These are phyloP conservation scores for Discoglossus pictus DNA, from an alignment of 2,797 vertebrate species.

Conservation along the genomic window DNA sequence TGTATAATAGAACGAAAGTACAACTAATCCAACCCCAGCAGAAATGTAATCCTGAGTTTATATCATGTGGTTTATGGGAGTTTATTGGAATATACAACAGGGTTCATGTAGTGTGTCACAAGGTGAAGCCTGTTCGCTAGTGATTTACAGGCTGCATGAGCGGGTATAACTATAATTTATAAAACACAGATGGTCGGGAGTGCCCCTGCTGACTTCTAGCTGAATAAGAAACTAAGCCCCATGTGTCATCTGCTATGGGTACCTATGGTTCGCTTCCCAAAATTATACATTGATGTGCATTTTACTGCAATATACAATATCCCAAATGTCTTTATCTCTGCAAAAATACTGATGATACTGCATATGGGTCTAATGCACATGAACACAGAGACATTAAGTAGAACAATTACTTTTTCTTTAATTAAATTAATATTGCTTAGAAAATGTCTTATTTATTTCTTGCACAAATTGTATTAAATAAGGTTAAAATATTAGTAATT, in stretches of 20 bases:
- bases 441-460: no score
- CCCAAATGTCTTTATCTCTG: constrained; percentile 43
- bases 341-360: constrained; percentile 13
- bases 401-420: no score
- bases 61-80: constrained; percentile 71
- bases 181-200: constrained; percentile 75
- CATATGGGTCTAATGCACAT: constrained; percentile 6
- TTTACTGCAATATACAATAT: constrained; percentile 59
- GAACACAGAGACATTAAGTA: not conserved
- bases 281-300: constrained; percentile 55
- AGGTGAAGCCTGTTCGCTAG: constrained; percentile 72
- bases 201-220: constrained; percentile 72
- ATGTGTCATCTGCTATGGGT: constrained; percentile 67
- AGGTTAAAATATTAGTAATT: no score
- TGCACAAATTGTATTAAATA: no score
- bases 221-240: constrained; percentile 70
- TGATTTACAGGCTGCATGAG: constrained; percentile 79
- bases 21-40: constrained; percentile 54
- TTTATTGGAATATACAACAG: constrained; percentile 79
- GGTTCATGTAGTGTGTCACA: constrained; percentile 75
- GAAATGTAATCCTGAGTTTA: constrained; percentile 73
- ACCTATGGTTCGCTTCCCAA: constrained; percentile 66
- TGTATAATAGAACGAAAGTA: constrained; percentile 43
- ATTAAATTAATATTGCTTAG: no score
- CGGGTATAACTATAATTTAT: constrained; percentile 76